Evolutionary conservation across 2,797 vertebrate species (phyloP).

Genomic region (Serranus cabrilla): DNA sequence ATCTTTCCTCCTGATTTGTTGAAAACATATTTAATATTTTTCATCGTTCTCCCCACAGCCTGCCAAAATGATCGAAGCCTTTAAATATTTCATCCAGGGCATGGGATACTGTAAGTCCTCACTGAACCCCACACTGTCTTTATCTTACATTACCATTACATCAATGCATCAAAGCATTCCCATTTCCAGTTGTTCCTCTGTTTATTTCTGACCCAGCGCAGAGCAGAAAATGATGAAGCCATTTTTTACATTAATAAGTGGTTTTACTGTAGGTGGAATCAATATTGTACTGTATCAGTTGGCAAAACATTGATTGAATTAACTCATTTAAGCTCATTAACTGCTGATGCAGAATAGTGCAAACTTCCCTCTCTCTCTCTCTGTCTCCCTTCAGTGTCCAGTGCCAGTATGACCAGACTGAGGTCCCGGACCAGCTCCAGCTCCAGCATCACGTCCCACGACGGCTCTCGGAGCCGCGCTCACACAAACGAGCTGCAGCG

Average conservation of each 20-base stretch:
- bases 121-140: not conserved
- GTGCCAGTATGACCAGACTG: slow-evolving; percentile 91
- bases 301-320: not conserved
- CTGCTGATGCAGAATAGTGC: not conserved
- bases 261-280: not conserved
- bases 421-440: slow-evolving; percentile 91
- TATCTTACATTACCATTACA: not conserved
- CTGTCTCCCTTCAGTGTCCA: slow-evolving; percentile 72
- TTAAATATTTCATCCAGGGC: slow-evolving; percentile 98
- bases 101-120: slow-evolving; percentile 95
- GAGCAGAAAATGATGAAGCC: not conserved
- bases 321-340: not conserved
- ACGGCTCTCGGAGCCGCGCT: slow-evolving; percentile 85
- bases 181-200: not conserved
- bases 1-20: not conserved
- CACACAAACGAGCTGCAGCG: slow-evolving; percentile 82
- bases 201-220: not conserved
- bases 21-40: slow-evolving; percentile 2
- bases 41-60: slow-evolving; percentile 83
- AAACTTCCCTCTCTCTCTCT: not conserved
- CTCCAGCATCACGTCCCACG: slow-evolving; percentile 89
- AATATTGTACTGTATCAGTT: not conserved
- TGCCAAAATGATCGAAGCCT: slow-evolving; percentile 93
- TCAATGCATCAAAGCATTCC: not conserved
- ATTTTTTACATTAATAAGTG: not conserved